These are phyloP conservation scores for Parascotia fuliginaria DNA, from an alignment of 2,888 invertebrate species.

Conservation along the genomic window DNA sequence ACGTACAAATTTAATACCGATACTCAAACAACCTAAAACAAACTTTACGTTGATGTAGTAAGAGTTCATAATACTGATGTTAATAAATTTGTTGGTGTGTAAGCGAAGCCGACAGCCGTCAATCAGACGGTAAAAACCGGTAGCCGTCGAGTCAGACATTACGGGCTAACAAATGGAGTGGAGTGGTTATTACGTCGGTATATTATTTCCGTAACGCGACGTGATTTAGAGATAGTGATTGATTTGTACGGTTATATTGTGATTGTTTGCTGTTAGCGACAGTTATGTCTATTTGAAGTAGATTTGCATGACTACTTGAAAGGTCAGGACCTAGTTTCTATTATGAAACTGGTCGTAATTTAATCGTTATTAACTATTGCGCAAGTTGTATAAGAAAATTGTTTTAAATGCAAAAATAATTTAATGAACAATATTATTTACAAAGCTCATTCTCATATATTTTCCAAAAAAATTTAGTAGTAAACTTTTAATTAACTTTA, in stretches of 20 bases:
- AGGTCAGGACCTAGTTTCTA: constrained; percentile 13
- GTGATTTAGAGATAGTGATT: constrained; percentile 44
- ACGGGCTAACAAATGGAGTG: constrained; percentile 76
- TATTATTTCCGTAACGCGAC: constrained; percentile 47
- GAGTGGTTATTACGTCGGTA: constrained; percentile 58
- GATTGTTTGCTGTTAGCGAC: constrained; percentile 32
- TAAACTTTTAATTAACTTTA: no score
- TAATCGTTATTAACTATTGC: no score
- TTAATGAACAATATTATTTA: no score
- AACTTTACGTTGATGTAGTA: constrained; percentile 32
- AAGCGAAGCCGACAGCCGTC: constrained; percentile 84
- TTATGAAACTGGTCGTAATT: no score
- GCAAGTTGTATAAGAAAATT: no score
- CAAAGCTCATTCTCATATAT: no score
- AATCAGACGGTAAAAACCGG: constrained; percentile 85
- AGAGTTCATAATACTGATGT: constrained; percentile 11
- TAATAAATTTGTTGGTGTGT: constrained; percentile 57
- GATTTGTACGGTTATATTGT: constrained; percentile 36
- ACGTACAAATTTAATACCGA: constrained; percentile 41
- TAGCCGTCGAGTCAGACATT: constrained; percentile 79
- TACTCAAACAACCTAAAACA: constrained; percentile 34
- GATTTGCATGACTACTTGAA: constrained; percentile 15
- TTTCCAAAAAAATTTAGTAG: no score
- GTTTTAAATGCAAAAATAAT: no score
- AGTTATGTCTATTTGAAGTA: constrained; percentile 21